These are phyloP conservation scores for Lamellibrachia columna DNA, from an alignment of 2,888 invertebrate species.

Conservation along the genomic window DNA sequence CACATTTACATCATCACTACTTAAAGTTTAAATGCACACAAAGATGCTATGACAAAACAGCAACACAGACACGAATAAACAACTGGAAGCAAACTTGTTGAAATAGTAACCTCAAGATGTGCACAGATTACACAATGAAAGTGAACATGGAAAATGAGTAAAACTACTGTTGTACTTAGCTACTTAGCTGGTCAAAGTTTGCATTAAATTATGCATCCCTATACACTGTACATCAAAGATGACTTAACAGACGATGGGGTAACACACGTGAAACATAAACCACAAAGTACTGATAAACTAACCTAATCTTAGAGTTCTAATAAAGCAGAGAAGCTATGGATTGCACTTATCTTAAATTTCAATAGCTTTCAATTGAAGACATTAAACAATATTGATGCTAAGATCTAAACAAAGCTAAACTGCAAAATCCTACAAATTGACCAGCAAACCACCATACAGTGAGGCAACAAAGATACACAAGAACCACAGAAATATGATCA, in stretches of 20 bases:
- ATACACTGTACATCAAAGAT: not conserved
- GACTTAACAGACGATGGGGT: not conserved
- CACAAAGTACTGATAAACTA: not conserved
- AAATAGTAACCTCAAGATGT: not conserved
- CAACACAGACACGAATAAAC: conserved; percentile 9
- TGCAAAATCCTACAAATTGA: not conserved
- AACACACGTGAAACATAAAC: not conserved
- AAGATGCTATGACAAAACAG: conserved; percentile 16
- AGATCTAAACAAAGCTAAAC: not conserved
- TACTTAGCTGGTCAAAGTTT: not conserved
- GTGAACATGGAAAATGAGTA: not conserved
- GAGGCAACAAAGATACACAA: not conserved
- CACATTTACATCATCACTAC: not conserved
- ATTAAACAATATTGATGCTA: not conserved
- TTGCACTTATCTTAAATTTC: not conserved
- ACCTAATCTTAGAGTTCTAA: not conserved
- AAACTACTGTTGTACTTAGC: not conserved
- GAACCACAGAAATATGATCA: not conserved
- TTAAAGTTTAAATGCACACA: not conserved
- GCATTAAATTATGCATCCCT: not conserved
- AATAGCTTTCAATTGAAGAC: not conserved
- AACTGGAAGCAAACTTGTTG: not conserved
- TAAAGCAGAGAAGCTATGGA: not conserved
- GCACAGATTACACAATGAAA: not conserved
- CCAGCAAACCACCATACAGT: not conserved